phyloP scores from a whole-genome alignment of 1,140 invertebrate genomes.

The Sitobion miscanthi region DNA sequence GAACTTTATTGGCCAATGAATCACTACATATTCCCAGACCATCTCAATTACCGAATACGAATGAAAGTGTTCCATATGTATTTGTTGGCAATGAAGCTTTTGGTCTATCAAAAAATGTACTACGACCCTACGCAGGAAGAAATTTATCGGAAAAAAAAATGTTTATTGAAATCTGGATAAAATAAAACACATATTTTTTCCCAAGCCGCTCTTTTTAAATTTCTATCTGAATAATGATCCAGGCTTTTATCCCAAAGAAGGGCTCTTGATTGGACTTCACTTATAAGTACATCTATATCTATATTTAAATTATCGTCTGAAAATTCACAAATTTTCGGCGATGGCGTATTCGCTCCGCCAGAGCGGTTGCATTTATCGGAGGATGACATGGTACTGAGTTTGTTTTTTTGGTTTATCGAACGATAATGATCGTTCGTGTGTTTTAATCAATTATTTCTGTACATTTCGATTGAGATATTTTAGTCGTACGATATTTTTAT shows the following conservation, averaged over 20 bases:
- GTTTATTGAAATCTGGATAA: constrained; percentile 59
- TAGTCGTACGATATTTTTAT: background rate
- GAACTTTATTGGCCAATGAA: constrained; percentile 29
- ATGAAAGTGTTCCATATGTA: constrained; percentile 11
- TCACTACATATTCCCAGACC: constrained; percentile 20
- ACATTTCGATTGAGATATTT: background rate
- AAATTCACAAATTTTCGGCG: too few relatives aligned
- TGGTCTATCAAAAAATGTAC: constrained; percentile 60
- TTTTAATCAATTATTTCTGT: background rate
- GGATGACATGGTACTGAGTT: background rate
- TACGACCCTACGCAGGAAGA: constrained; percentile 60
- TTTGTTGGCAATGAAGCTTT: constrained; percentile 64
- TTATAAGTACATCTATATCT: too few relatives aligned
- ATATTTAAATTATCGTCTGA: too few relatives aligned
- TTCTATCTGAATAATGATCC: too few relatives aligned
- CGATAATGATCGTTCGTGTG: background rate
- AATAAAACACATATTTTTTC: too few relatives aligned
- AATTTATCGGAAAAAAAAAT: constrained; percentile 59
- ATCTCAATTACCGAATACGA: background rate
- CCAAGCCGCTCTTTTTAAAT: too few relatives aligned
- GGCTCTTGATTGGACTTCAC: too few relatives aligned
- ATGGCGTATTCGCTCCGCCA: too few relatives aligned
- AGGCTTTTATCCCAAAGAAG: too few relatives aligned
- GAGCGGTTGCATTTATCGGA: background rate
- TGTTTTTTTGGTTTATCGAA: background rate